Evolutionary conservation across 2,113 vertebrate species (phyloP).

Genomic region (Syrrhaptes paradoxus): DNA sequence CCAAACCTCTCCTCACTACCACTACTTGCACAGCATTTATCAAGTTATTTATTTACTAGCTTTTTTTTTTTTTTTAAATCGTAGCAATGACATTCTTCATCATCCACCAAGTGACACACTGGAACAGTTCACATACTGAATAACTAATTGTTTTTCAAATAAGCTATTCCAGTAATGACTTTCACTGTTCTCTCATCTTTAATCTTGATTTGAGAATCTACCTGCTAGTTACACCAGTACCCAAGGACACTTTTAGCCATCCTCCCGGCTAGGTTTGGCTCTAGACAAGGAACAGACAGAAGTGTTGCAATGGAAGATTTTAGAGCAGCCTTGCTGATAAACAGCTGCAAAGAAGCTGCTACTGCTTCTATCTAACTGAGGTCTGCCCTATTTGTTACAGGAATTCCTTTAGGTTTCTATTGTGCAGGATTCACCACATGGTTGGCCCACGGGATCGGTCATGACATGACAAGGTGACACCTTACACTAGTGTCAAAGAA

Average conservation of each 20-base stretch:
- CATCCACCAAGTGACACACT: background rate
- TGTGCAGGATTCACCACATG: background rate
- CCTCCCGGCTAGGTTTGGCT: background rate
- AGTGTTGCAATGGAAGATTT: background rate
- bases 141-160: background rate
- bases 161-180: background rate
- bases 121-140: background rate
- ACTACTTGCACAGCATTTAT: background rate
- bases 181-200: background rate
- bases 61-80: background rate
- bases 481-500: background rate
- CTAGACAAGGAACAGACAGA: background rate
- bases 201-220: background rate
- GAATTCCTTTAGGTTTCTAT: background rate
- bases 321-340: background rate
- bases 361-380: background rate
- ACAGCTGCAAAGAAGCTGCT: background rate
- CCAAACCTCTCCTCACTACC: background rate
- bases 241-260: background rate
- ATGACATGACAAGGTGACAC: background rate
- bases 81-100: background rate
- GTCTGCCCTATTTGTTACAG: background rate
- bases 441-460: background rate
- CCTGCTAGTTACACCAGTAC: background rate
- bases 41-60: background rate